Conservation (phyloP, 1,140 invertebrate genomes). For the Steinernema khuongi region DNA sequence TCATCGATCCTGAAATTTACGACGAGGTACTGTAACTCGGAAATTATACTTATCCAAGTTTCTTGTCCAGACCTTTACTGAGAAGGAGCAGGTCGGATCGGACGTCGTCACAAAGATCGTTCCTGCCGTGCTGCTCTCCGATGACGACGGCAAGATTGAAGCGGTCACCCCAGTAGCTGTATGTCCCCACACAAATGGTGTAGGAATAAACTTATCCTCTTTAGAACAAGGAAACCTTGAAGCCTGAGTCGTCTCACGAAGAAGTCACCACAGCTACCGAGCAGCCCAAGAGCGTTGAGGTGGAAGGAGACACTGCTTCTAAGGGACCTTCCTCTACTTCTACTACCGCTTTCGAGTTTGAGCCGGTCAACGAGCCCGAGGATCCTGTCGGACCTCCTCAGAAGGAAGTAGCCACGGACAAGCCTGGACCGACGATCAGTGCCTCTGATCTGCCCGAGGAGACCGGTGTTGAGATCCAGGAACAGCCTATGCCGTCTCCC, state of each 20-base stretch:
- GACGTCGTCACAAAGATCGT: constrained; percentile 10
- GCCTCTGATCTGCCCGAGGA: background rate
- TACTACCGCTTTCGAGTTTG: background rate
- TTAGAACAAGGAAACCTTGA: constrained; percentile 8
- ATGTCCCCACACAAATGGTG: background rate
- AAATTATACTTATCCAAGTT: background rate
- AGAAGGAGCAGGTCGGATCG: background rate
- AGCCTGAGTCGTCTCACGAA: background rate
- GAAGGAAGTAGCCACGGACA: background rate
- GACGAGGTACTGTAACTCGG: background rate
- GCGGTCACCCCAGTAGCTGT: background rate
- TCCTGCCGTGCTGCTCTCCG: background rate
- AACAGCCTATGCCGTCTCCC: constrained; percentile 1
- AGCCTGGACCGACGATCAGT: background rate
- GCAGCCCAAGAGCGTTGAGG: background rate
- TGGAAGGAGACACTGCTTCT: background rate
- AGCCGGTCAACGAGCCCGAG: background rate
- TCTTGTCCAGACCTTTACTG: background rate
- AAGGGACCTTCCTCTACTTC: too few species aligned
- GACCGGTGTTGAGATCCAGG: background rate
- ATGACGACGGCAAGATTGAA: background rate
- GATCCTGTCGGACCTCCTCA: background rate
- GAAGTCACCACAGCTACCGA: background rate
- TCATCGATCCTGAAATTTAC: constrained; percentile 4
- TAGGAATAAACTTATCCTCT: background rate